Base-by-base conservation (phyloP, 2,113 vertebrate genomes). In the Hystrix cristata region DNA sequence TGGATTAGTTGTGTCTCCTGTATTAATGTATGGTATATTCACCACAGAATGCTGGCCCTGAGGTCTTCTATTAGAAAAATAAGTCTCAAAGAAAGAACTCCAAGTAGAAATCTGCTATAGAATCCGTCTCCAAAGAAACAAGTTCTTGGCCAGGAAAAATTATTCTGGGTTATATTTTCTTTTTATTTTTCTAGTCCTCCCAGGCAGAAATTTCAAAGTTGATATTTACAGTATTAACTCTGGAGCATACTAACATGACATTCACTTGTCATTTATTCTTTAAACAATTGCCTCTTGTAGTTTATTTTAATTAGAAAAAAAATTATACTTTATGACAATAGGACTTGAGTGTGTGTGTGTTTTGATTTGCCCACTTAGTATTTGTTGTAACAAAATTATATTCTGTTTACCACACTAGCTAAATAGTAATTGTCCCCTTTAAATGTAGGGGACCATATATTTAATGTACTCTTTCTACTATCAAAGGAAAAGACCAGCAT, bases 191-290 rank as follows among this genome's bases (percentile, higher is more conserved):
- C 19, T 80, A 76, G 12, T n/a, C 31, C 43, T 81, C 5, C 31
- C 59, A 38, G 91, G 38, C 84, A 85, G 48, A 95, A 88, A 67
- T 94, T 81, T 59, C n/a, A 92, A 97, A 96, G 25, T 14, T 83
- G n/a, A 55, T 89, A 71, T 81, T 96, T 82, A 88, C 69, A 82
- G 29, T 59, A 76, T 80, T 97, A 93, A 93, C 19, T 92, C 69
- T 84, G 71, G 51, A 16, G 25, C 38, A 87, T 55, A 38, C 8
- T 71, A 76, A 51, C 7, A 83, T 27, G 25, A 29, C 55, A 65
- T 53, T 64, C 51, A 78, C 3, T 87, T 80, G 14, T 69, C 72
- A 78, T 94, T 97, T 91, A 27, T 27, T 72, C 46, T 95, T 95
- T 86, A 96, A 88, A 82, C 29, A 81, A 74, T 60, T 59, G 21